Percentiles rank a stretch among this genome's conserved stretches.
Conservation (phyloP, 2,797 vertebrate genomes). For the Falco biarmicus region DNA sequence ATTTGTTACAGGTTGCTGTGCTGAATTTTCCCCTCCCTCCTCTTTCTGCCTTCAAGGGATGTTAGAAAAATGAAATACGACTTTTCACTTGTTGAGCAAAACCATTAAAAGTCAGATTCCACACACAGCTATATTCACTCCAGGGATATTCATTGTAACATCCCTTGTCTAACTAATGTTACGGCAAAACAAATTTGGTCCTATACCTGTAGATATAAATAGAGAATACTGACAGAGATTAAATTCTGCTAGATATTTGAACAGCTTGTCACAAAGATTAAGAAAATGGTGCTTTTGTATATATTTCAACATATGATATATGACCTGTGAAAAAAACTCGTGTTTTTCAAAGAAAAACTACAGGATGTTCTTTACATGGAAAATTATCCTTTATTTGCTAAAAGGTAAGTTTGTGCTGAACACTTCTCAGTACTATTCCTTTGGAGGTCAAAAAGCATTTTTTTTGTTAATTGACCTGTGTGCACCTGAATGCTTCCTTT, state of each 20-base stretch:
- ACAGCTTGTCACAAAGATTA: neutral
- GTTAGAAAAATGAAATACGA: neutral
- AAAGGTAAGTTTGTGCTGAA: neutral
- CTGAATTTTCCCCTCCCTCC: neutral
- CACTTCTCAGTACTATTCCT: neutral
- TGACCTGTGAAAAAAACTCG: fast-evolving
- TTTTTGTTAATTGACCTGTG: neutral
- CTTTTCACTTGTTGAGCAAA: neutral
- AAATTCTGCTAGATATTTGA: neutral
- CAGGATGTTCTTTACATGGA: neutral
- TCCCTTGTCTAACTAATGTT: neutral
- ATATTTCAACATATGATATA: neutral
- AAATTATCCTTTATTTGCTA: neutral
- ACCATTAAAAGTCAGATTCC: neutral
- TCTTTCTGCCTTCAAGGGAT: neutral
- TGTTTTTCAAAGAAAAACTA: neutral
- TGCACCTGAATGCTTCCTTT: neutral
- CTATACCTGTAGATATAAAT: neutral
- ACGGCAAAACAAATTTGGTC: neutral
- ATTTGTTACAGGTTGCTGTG: neutral
- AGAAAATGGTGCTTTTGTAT: neutral
- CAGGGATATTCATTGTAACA: neutral
- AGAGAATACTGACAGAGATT: neutral
- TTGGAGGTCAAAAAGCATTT: neutral
- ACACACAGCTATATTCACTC: neutral